Evolutionary conservation across 1,140 invertebrate genomes (phyloP), one percentile per base, ranked within the genome.

Genomic region (Lethrus apterus): DNA sequence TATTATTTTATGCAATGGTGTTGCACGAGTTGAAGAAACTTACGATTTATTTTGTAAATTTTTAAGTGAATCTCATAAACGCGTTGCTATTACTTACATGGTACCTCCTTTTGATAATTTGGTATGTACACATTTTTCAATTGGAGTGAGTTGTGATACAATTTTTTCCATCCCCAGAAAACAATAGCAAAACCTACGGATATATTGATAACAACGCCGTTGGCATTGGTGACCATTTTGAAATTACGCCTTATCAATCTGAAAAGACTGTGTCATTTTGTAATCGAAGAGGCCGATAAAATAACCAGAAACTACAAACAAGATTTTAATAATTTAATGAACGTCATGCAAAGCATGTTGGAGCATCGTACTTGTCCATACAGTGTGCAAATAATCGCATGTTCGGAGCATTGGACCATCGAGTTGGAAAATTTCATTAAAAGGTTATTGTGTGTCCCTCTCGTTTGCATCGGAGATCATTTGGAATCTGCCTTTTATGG

Each of bases 401-500:
- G 36, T 41, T 52, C 60, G 20, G 45, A 54, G 36, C 48, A 61
- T 21, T 64, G 62, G 62, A 56, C 52, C 5, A 9, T 19, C 10
- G 15, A 43, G 18, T 30, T 64, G 4, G 53, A 61, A 50, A 51
- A 58, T 23, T 30, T 64, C 15, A 26, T 55, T 1, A 55, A 54
- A 21, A 50, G 18, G 9, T 38, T 64, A n/a, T n/a, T n/a, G n/a
- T n/a, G 46, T 40, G 33, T 46, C 11, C 62, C 62, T 10, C 7
- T 61, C 13, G 45, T 64, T 32, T 61, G 58, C 36, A 61, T 64
- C 23, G 51, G 50, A 15, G 51, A 54, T 45, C 44, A 57, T 53
- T 52, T 64, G 20, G 57, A 64, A 48, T 55, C 59, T 3, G 54
- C 62, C 9, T 30, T 62, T 2, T 64, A 64, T 55, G 60, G 54